Conservation (phyloP, 2,888 invertebrate genomes). For the Cheilosia vernalis region DNA sequence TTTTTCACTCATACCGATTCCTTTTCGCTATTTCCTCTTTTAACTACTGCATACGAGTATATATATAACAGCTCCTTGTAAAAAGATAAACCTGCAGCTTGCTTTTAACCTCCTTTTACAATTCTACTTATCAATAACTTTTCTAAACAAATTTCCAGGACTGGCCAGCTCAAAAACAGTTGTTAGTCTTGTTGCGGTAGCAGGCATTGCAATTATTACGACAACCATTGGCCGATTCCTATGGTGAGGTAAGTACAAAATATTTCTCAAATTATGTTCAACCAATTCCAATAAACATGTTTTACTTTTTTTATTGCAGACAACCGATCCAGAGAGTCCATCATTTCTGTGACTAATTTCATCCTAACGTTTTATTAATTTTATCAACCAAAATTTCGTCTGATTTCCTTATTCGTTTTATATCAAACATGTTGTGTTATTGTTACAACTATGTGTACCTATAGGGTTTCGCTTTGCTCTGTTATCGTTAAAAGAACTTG, state of each 20-base stretch:
- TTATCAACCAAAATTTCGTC: not conserved
- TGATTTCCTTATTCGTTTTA: conserved; percentile 17
- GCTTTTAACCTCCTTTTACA: conserved; percentile 43
- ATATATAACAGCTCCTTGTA: too few species aligned
- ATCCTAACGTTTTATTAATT: not conserved
- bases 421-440: conserved; percentile 56
- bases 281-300: not conserved
- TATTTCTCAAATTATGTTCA: not conserved
- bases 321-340: not conserved
- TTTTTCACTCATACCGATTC: too few species aligned
- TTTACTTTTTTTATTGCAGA: conserved; percentile 23
- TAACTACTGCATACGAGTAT: too few species aligned
- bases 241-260: conserved; percentile 79
- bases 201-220: conserved; percentile 77
- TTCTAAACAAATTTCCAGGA: conserved; percentile 36
- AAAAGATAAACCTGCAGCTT: not conserved
- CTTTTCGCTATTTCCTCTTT: too few species aligned
- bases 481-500: conserved; percentile 14
- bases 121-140: not conserved
- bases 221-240: conserved; percentile 77
- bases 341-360: conserved; percentile 12
- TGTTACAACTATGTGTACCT: conserved; percentile 37
- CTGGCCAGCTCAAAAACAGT: conserved; percentile 61
- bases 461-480: conserved; percentile 32
- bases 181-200: conserved; percentile 77